These are phyloP conservation scores for Sialis lutaria DNA, from an alignment of 2,888 invertebrate genomes.

Conservation along the genomic window DNA sequence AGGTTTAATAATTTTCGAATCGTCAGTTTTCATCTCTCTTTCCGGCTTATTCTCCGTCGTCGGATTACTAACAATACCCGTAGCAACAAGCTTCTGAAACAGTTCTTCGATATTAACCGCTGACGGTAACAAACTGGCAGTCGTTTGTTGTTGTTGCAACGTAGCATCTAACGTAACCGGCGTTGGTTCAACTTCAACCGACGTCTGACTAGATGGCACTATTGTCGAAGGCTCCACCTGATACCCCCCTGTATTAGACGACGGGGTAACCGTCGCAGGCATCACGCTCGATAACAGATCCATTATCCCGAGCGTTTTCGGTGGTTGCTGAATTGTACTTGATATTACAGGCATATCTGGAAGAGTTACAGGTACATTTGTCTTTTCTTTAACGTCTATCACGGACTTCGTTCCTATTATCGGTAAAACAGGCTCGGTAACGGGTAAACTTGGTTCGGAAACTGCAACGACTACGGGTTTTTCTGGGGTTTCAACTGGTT, in stretches of 20 bases:
- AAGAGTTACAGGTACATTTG: too few relatives aligned
- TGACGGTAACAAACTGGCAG: conserved; percentile 19
- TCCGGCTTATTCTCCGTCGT: conserved; percentile 15
- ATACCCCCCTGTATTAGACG: conserved; percentile 32
- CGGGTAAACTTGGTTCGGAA: too few relatives aligned
- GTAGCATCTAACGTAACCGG: conserved; percentile 12
- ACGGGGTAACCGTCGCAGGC: conserved; percentile 39
- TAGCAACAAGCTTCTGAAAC: conserved; percentile 69
- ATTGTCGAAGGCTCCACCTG: conserved; percentile 19
- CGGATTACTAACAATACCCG: conserved; percentile 49
- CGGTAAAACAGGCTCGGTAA: too few relatives aligned
- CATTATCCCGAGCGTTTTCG: conserved; percentile 19
- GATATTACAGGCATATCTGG: too few relatives aligned
- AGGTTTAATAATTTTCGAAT: conserved; percentile 27
- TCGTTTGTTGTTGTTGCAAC: conserved; percentile 14
- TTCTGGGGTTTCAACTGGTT: conserved; percentile 3
- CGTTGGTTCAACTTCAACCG: background rate
- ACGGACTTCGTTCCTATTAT: too few relatives aligned
- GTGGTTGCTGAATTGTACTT: background rate
- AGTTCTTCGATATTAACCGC: conserved; percentile 61
- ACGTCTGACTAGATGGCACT: background rate
- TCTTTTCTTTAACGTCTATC: too few relatives aligned
- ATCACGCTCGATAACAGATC: conserved; percentile 49
- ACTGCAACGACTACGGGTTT: too few relatives aligned
- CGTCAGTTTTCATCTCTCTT: conserved; percentile 14